Conservation (phyloP, 2,888 invertebrate species). For the Phalera bucephala region DNA sequence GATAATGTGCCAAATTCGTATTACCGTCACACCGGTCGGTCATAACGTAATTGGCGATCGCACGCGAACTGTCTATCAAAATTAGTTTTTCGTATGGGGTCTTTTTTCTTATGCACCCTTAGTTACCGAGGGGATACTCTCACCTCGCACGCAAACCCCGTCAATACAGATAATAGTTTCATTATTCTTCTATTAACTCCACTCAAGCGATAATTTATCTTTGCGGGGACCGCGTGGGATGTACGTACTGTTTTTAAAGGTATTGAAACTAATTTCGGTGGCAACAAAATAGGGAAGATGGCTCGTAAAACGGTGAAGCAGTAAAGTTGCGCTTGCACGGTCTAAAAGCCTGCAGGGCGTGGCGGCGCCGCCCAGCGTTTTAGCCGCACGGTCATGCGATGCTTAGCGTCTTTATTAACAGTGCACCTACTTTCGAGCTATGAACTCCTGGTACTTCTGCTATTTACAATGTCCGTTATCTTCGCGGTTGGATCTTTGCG, state of each 20-base stretch:
- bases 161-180: constrained; percentile 77
- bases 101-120: constrained; percentile 64
- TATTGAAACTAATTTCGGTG: constrained; percentile 46
- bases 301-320: constrained; percentile 61
- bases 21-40: constrained; percentile 47
- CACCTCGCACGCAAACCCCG: constrained; percentile 68
- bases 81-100: constrained; percentile 71
- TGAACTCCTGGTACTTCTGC: constrained; percentile 38
- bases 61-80: constrained; percentile 82
- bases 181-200: constrained; percentile 82
- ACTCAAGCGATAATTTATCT: constrained; percentile 64
- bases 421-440: constrained; percentile 44
- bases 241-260: constrained; percentile 29
- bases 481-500: constrained; percentile 8
- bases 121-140: constrained; percentile 44
- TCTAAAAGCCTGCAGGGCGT: constrained; percentile 65
- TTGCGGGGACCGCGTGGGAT: constrained; percentile 32
- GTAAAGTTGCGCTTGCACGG: constrained; percentile 55
- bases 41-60: constrained; percentile 67
- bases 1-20: constrained; percentile 79
- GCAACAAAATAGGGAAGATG: constrained; percentile 55
- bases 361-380: constrained; percentile 70
- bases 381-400: constrained; percentile 58
- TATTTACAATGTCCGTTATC: constrained; percentile 24
- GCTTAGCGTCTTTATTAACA: constrained; percentile 69